phyloP scores from a whole-genome alignment of 2,888 invertebrate species.

The Exephanes ischioxanthus region DNA sequence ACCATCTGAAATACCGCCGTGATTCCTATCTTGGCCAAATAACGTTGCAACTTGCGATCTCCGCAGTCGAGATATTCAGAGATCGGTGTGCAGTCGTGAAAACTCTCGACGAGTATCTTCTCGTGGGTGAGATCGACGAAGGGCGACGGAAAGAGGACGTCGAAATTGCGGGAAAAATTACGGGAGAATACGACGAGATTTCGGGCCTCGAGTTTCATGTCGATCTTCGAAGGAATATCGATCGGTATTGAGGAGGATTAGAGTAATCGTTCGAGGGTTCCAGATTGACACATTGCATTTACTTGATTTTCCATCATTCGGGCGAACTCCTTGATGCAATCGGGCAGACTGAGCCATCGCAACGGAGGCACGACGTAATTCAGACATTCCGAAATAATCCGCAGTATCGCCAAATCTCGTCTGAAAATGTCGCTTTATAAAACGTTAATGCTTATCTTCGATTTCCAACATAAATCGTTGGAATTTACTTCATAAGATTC shows the following conservation, averaged over 20 bases:
- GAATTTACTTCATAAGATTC: conserved; percentile 75
- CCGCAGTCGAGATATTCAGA: conserved; percentile 76
- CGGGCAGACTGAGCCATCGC: conserved; percentile 84
- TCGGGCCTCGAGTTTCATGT: conserved; percentile 85
- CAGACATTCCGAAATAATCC: conserved; percentile 76
- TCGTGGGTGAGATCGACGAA: conserved; percentile 80
- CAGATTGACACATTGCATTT: conserved; percentile 45
- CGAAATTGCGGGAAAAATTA: conserved; percentile 81
- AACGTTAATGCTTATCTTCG: not conserved
- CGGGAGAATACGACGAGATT: conserved; percentile 83
- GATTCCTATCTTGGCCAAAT: conserved; percentile 85
- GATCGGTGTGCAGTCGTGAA: conserved; percentile 84
- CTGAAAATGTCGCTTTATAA: conserved; percentile 63
- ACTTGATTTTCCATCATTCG: conserved; percentile 84
- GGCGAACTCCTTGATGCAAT: conserved; percentile 85
- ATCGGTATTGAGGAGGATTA: not conserved
- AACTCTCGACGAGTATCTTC: conserved; percentile 85
- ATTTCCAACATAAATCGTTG: not conserved
- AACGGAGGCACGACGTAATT: conserved; percentile 81
- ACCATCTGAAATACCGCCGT: conserved; percentile 85
- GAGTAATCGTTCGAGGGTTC: too few species aligned
- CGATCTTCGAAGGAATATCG: conserved; percentile 75
- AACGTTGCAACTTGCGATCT: conserved; percentile 71
- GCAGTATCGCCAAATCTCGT: conserved; percentile 84
- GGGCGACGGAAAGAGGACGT: conserved; percentile 84